A percentile compares a stretch with the other conserved stretches of the same genome.
These are phyloP conservation scores for Leucophenga varia DNA, from an alignment of 1,140 invertebrate genomes.

Conservation along the genomic window DNA sequence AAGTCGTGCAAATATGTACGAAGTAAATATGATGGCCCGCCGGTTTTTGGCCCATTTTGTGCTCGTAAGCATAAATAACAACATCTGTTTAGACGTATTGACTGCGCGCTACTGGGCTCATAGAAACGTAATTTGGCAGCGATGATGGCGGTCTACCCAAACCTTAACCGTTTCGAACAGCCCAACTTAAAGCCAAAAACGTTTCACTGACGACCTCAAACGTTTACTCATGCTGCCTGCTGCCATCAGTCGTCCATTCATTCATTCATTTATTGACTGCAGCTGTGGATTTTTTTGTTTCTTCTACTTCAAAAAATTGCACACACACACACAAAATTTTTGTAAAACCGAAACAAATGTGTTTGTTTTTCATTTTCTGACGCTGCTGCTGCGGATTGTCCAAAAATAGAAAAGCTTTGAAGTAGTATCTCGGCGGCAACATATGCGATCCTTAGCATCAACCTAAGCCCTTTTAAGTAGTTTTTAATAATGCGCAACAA, in stretches of 20 bases:
- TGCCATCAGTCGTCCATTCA: conserved; percentile 27
- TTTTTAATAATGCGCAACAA: conserved; percentile 39
- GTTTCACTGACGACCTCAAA: background rate
- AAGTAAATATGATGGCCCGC: conserved; percentile 33
- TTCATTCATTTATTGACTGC: conserved; percentile 43
- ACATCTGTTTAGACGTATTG: no score
- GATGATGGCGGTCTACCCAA: no score
- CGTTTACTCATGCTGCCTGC: background rate
- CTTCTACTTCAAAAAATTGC: conserved; percentile 10
- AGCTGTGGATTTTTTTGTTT: conserved; percentile 23
- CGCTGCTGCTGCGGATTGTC: conserved; percentile 7
- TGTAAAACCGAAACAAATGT: conserved; percentile 39
- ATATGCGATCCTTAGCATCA: background rate
- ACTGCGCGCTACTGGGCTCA: conserved; percentile 10
- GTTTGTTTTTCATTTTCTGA: conserved; percentile 46
- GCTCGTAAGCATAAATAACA: conserved; percentile 29
- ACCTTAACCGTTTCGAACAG: background rate
- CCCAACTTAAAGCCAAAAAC: background rate
- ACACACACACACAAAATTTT: no score
- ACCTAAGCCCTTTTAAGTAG: conserved; percentile 42
- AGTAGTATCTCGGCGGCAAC: background rate
- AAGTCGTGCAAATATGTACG: no score
- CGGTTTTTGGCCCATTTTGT: conserved; percentile 41
- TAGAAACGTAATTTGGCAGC: conserved; percentile 30
- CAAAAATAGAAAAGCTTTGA: background rate